These are phyloP conservation scores for Patella depressa DNA, from an alignment of 2,888 invertebrate species.

Conservation along the genomic window DNA sequence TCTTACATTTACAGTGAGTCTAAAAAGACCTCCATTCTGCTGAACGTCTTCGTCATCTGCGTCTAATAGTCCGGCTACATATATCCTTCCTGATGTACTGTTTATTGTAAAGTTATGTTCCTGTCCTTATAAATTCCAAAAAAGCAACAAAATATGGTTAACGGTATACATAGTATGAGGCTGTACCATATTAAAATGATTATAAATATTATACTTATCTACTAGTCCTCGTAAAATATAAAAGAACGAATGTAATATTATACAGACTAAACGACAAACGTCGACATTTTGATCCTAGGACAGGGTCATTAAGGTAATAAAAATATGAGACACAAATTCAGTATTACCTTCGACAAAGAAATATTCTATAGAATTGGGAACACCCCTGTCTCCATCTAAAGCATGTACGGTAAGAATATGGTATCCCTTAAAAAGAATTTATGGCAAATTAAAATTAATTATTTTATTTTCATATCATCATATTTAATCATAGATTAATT, in stretches of 20 bases:
- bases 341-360: constrained; percentile 31
- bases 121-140: not conserved
- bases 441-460: not conserved
- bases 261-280: not conserved
- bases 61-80: constrained; percentile 19
- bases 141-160: too few relatives aligned
- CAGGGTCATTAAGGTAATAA: not conserved
- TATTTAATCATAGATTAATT: too few relatives aligned
- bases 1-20: constrained; percentile 29
- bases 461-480: not conserved
- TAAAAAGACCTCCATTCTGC: constrained; percentile 25
- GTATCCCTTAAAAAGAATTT: not conserved
- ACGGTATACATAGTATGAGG: too few relatives aligned
- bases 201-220: constrained; percentile 22
- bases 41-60: constrained; percentile 21
- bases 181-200: not conserved
- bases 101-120: not conserved
- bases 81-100: constrained; percentile 12
- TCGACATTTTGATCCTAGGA: not conserved
- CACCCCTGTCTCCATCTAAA: constrained; percentile 84
- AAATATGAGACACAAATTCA: too few relatives aligned
- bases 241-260: not conserved
- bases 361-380: constrained; percentile 34
- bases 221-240: constrained; percentile 30
- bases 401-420: constrained; percentile 69